Conservation (phyloP, 2,888 invertebrate species). For the Diaphora mendica region DNA sequence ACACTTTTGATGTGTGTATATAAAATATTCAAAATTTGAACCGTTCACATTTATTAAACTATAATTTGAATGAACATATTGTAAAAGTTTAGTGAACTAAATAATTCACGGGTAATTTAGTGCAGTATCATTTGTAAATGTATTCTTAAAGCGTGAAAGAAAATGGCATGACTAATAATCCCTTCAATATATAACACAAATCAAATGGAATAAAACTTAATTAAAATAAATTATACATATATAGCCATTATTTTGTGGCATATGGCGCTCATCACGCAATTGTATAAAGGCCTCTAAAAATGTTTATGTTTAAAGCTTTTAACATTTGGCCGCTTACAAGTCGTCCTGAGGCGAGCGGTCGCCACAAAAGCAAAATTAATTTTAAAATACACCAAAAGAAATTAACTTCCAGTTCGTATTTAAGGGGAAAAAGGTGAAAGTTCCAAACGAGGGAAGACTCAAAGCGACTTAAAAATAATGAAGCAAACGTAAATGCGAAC, state of each 20-base stretch:
- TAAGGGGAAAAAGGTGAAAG: conserved; percentile 73
- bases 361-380: conserved; percentile 84
- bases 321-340: conserved; percentile 75
- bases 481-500: conserved; percentile 70
- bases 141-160: neutral
- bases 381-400: conserved; percentile 86
- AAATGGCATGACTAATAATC: neutral
- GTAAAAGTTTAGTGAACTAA: too few relatives aligned
- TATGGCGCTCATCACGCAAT: conserved; percentile 39
- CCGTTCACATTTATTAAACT: too few relatives aligned
- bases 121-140: neutral
- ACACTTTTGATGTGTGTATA: too few relatives aligned
- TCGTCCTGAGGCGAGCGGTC: conserved; percentile 77
- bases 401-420: conserved; percentile 80
- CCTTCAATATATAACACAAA: neutral
- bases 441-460: conserved; percentile 78
- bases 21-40: too few relatives aligned
- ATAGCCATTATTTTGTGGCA: conserved; percentile 13
- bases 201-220: neutral
- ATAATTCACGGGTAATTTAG: too few relatives aligned
- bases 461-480: conserved; percentile 83
- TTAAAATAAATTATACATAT: neutral
- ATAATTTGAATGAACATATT: too few relatives aligned
- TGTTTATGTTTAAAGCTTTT: conserved; percentile 78
- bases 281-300: conserved; percentile 67